Evolutionary conservation across 2,888 invertebrate species (phyloP).

Genomic region (Labia minor): DNA sequence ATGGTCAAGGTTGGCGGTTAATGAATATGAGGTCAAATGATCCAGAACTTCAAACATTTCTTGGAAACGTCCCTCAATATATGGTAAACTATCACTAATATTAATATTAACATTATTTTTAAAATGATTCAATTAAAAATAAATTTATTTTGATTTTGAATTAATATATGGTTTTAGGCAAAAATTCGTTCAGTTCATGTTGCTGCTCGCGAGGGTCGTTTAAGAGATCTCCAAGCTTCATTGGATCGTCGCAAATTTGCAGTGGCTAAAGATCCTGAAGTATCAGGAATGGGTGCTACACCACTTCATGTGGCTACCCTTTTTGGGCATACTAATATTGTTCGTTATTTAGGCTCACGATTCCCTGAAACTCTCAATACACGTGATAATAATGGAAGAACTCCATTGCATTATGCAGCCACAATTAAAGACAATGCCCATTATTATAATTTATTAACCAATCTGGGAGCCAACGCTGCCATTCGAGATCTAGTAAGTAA

Average conservation of each 20-base stretch:
- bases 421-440: slow-evolving; percentile 75
- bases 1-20: slow-evolving; percentile 73
- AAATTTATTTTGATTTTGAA: slow-evolving; percentile 17
- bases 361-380: slow-evolving; percentile 81
- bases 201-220: slow-evolving; percentile 72
- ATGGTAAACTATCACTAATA: no score
- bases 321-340: slow-evolving; percentile 70
- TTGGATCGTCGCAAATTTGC: slow-evolving; percentile 84
- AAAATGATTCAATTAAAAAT: slow-evolving; percentile 14
- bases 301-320: slow-evolving; percentile 78
- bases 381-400: slow-evolving; percentile 66
- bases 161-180: slow-evolving; percentile 52
- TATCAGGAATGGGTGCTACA: slow-evolving; percentile 61
- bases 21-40: slow-evolving; percentile 58
- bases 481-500: slow-evolving; percentile 67
- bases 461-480: slow-evolving; percentile 75
- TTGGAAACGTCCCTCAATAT: slow-evolving; percentile 75
- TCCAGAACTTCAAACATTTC: slow-evolving; percentile 72
- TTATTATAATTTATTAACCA: slow-evolving; percentile 72
- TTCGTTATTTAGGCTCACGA: slow-evolving; percentile 51
- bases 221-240: slow-evolving; percentile 73
- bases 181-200: slow-evolving; percentile 83
- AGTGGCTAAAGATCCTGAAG: slow-evolving; percentile 71
- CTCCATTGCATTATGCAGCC: slow-evolving; percentile 82
- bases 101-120: no score